Base-by-base conservation (phyloP, 2,888 invertebrate species). In the Erynnis tages region DNA sequence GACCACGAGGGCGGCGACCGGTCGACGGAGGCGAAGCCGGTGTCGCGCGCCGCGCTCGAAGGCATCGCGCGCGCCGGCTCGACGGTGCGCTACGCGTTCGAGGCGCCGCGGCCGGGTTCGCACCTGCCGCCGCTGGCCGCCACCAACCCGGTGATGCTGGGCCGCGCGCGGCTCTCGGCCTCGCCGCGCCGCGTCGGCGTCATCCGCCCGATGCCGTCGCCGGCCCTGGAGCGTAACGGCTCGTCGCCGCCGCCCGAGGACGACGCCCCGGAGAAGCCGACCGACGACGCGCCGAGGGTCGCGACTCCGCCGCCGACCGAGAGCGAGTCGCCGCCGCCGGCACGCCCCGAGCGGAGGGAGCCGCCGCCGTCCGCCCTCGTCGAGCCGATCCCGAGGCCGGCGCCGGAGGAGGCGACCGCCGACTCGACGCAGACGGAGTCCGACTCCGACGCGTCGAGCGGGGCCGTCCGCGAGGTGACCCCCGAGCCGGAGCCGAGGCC, bases 61-160 rank as follows among this genome's bases (percentile, higher is more conserved):
- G 69, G 93, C 63, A 94, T 94, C 66, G 90, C 93, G 23, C 92
- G 92, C 73, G 93, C 93, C 53, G 93, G 94, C n/a, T 91, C 90
- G 49, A 91, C 92, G 11, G 88, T 93, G 63, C 91, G 93, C 55
- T 94, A 91, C 71, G 87, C 90, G 53, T 93, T 93, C 69, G 81
- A 79, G 47, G 82, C 84, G 23, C 78, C 79, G 29, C 70, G 72
- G 32, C 66, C 50, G 14, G 79, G 73, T 8, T 72, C 79, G 4
- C 87, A 81, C 66, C 69, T 82, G 59, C 87, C 87, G 45, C 78
- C 84, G 54, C 72, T 83, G 37, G 72, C 78, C 45, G 85, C 86
- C 55, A 73, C 82, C 49, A 87, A 87, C 63, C 68, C 80, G 2
- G 83, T 84, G 57, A 70, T 85, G 41, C 58, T 81, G 46, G 75